phyloP scores from a whole-genome alignment of 2,797 vertebrate genomes.

The Muscicapa striata region DNA sequence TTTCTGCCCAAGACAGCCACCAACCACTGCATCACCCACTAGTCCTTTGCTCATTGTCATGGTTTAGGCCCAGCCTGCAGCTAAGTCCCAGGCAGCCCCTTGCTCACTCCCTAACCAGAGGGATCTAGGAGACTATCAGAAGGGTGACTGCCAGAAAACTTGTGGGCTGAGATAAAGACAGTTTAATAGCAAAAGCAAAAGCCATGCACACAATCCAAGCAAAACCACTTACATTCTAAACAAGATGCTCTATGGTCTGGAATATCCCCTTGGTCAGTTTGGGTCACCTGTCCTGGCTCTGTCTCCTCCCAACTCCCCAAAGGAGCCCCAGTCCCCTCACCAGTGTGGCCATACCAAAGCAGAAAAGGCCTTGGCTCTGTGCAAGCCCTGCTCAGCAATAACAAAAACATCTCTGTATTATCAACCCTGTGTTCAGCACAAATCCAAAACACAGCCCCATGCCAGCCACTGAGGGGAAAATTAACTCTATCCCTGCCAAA shows the following conservation, averaged over 20 bases:
- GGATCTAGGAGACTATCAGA: accelerated
- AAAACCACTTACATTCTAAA: neutral
- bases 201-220: neutral
- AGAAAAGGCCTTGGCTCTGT: neutral
- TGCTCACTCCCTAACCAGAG: neutral
- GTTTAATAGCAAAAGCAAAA: neutral
- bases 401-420: neutral
- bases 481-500: neutral
- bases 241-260: neutral
- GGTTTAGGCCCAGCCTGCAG: neutral
- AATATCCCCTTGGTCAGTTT: neutral
- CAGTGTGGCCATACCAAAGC: neutral
- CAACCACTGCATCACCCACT: accelerated
- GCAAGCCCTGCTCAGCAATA: neutral
- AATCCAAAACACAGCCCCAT: neutral
- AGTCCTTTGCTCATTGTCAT: neutral
- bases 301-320: too few species aligned
- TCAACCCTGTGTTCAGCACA: neutral
- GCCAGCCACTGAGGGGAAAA: neutral
- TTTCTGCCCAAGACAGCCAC: neutral
- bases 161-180: neutral
- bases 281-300: neutral
- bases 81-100: neutral
- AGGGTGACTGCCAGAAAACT: neutral
- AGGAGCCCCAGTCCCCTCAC: too few species aligned